These are phyloP conservation scores for Acanthaster planci DNA, from an alignment of 35 echinoderm and acorn worm genomes.

Conservation along the genomic window DNA sequence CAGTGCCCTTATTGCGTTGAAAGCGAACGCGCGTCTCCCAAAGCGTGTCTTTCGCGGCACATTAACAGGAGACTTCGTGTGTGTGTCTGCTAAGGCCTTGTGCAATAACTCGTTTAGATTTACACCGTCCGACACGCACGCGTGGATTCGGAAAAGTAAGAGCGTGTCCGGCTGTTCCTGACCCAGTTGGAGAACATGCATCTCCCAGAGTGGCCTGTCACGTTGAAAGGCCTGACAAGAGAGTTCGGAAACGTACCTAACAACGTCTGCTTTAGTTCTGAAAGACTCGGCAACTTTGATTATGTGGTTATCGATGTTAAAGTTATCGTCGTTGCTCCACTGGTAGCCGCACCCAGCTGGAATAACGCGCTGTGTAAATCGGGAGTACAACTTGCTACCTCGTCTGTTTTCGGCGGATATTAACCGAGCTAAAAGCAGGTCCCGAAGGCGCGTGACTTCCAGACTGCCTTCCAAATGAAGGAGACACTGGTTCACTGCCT, in stretches of 20 bases:
- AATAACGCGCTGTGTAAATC: constrained; percentile 55
- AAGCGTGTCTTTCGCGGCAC: constrained; percentile 32
- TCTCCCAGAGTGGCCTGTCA: constrained; percentile 45
- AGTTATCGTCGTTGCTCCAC: constrained; percentile 52
- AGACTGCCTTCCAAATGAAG: constrained; percentile 35
- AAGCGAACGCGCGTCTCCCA: constrained; percentile 36
- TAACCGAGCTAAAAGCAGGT: constrained; percentile 38
- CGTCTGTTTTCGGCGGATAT: constrained; percentile 54
- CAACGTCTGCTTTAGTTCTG: constrained; percentile 29
- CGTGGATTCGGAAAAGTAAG: constrained; percentile 51
- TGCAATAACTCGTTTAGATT: constrained; percentile 40
- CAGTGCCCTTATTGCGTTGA: constrained; percentile 47
- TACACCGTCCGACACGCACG: constrained; percentile 43
- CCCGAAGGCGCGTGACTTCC: constrained; percentile 21
- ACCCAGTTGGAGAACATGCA: constrained; percentile 19
- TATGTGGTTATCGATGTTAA: constrained; percentile 66
- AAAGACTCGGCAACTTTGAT: constrained; percentile 25
- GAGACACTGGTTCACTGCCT: constrained; percentile 45
- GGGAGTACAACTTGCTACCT: constrained; percentile 33
- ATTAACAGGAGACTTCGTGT: neutral
- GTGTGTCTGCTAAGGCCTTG: constrained; percentile 29
- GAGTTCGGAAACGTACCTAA: constrained; percentile 27
- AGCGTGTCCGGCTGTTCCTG: constrained; percentile 37
- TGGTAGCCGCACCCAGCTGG: constrained; percentile 21
- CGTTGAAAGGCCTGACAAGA: neutral